Percentiles rank a stretch among this genome's conserved stretches.
Conservation (phyloP, 2,888 invertebrate genomes). For the Microlaimidae sp. region DNA sequence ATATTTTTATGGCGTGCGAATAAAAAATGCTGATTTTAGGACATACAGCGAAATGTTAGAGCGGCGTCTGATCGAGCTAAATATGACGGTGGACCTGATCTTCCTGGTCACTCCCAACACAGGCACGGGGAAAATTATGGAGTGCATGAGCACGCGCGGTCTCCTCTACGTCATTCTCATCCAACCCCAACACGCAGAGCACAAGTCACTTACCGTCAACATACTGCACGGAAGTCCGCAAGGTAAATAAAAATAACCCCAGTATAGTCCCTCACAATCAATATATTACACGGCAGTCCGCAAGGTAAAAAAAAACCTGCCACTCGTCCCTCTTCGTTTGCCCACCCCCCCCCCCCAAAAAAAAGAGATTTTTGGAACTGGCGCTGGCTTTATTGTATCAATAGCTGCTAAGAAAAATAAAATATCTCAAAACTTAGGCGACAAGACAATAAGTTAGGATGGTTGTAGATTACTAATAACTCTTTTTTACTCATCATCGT, state of each 20-base stretch:
- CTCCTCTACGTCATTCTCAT: conserved; percentile 72
- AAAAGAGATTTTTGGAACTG: too few species aligned
- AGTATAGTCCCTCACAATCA: conserved; percentile 70
- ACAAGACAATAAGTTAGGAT: too few species aligned
- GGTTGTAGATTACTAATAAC: too few species aligned
- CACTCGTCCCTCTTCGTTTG: too few species aligned
- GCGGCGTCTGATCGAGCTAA: conserved; percentile 55
- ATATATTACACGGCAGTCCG: conserved; percentile 63
- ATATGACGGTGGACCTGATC: conserved; percentile 56
- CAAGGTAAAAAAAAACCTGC: too few species aligned
- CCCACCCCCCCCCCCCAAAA: too few species aligned
- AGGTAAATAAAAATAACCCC: conserved; percentile 49
- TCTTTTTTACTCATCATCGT: too few species aligned
- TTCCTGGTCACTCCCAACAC: conserved; percentile 78
- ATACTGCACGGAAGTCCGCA: conserved; percentile 66
- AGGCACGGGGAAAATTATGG: conserved; percentile 56
- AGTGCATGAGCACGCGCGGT: conserved; percentile 70
- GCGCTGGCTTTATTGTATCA: too few species aligned
- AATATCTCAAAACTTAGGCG: too few species aligned
- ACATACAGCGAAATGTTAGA: conserved; percentile 78
- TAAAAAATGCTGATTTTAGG: conserved; percentile 33
- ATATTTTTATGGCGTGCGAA: not conserved
- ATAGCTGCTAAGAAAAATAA: too few species aligned
- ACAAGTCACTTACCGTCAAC: conserved; percentile 68
- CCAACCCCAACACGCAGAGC: conserved; percentile 64